These are phyloP conservation scores for Solenodon paradoxus DNA, from an alignment of 2,113 vertebrate species.

Conservation along the genomic window DNA sequence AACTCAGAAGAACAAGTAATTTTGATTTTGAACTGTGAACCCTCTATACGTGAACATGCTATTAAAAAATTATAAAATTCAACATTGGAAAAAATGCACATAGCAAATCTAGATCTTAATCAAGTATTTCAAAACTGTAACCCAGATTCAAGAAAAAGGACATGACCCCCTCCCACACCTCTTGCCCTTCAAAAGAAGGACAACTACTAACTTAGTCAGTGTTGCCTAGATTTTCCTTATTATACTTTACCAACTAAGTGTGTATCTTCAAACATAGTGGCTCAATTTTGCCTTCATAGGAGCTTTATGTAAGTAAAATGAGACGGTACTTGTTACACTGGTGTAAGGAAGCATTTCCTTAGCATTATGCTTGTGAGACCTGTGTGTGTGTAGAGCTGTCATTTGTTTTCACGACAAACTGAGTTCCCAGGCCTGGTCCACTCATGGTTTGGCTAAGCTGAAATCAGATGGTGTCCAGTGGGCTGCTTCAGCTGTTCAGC, in stretches of 20 bases:
- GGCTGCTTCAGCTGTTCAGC: background rate
- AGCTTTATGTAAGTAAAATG: background rate
- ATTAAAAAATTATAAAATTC: background rate
- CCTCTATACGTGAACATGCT: background rate
- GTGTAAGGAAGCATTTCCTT: background rate
- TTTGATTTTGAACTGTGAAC: background rate
- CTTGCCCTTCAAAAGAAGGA: background rate
- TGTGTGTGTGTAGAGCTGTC: background rate
- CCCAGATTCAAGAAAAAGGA: background rate
- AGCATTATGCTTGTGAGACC: background rate
- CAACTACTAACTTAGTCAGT: background rate
- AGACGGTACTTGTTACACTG: rapidly evolving
- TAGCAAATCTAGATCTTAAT: background rate
- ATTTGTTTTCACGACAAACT: background rate
- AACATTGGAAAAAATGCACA: background rate
- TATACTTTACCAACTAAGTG: background rate
- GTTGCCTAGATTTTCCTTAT: background rate
- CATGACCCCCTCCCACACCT: background rate
- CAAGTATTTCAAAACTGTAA: background rate
- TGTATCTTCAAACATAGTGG: background rate
- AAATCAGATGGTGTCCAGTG: background rate
- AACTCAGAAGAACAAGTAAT: background rate
- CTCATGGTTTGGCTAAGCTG: background rate
- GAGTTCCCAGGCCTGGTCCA: background rate
- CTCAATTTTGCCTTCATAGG: background rate